Conservation (phyloP, 2,113 vertebrate genomes). For the Nettapus auritus region DNA sequence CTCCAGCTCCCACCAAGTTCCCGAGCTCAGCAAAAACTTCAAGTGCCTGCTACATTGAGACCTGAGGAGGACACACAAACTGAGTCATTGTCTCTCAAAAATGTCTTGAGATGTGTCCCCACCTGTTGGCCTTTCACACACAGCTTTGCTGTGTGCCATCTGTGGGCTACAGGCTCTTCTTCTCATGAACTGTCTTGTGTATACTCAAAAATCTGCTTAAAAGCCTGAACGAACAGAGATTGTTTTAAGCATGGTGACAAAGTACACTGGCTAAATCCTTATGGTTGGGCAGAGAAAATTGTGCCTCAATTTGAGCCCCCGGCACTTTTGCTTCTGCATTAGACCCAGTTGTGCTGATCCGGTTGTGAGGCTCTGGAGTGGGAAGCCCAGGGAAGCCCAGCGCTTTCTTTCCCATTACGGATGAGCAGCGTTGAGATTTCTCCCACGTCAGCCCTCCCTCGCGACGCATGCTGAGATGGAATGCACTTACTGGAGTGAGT, state of each 20-base stretch:
- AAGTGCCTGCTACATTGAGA: neutral
- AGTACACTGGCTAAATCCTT: neutral
- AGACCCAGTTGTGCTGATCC: accelerated
- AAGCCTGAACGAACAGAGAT: neutral
- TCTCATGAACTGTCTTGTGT: neutral
- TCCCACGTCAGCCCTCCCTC: neutral
- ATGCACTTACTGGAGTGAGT: neutral
- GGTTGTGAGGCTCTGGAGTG: accelerated
- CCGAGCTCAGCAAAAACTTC: neutral
- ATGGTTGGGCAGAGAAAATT: neutral
- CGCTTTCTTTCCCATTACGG: neutral
- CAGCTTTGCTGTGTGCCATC: neutral
- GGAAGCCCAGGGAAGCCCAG: neutral
- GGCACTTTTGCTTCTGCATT: accelerated
- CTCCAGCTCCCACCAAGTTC: neutral
- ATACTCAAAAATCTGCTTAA: neutral
- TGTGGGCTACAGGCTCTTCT: neutral
- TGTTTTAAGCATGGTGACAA: accelerated
- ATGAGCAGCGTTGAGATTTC: neutral
- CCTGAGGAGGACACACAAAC: neutral
- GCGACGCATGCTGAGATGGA: neutral
- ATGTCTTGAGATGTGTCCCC: neutral
- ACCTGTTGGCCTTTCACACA: neutral
- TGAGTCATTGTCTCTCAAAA: accelerated
- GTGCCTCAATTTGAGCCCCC: accelerated